Evolutionary conservation across 2,113 vertebrate genomes (phyloP).

Genomic region (Heterotis niloticus): DNA sequence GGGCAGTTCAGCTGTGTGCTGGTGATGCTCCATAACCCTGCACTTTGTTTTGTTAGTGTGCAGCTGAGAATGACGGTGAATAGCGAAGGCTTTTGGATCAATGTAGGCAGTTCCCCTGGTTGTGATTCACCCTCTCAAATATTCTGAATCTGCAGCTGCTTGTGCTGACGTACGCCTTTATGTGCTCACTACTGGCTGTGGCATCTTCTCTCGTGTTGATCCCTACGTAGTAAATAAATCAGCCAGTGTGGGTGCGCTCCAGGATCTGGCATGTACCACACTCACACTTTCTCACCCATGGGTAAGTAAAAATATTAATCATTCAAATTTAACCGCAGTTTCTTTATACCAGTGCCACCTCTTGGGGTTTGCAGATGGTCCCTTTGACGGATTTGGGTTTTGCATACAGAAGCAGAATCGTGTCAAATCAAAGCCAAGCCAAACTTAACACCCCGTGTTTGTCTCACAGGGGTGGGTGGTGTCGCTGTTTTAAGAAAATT

Average conservation of each 20-base stretch:
- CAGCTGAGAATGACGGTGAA: too few species aligned
- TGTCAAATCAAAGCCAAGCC: background rate
- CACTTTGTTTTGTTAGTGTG: too few species aligned
- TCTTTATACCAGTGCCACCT: background rate
- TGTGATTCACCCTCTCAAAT: background rate
- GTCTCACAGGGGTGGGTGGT: too few species aligned
- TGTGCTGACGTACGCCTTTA: slow-evolving; percentile 2
- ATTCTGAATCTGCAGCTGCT: background rate
- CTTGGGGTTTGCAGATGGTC: background rate
- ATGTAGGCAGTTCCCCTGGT: background rate
- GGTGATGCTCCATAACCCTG: background rate
- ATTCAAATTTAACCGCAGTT: background rate
- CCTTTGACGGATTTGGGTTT: background rate
- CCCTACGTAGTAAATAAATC: background rate
- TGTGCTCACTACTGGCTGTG: background rate
- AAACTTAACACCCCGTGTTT: background rate
- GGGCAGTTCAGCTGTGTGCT: background rate
- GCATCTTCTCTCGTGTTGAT: background rate
- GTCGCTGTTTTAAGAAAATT: too few species aligned
- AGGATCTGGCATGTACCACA: background rate
- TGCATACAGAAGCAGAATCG: background rate
- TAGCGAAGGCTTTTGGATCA: background rate
- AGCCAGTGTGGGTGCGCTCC: background rate
- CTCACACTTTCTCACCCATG: too few species aligned
- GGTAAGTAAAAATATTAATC: too few species aligned